Base-by-base conservation (phyloP, 2,113 vertebrate species). In the Oophaga pumilio region DNA sequence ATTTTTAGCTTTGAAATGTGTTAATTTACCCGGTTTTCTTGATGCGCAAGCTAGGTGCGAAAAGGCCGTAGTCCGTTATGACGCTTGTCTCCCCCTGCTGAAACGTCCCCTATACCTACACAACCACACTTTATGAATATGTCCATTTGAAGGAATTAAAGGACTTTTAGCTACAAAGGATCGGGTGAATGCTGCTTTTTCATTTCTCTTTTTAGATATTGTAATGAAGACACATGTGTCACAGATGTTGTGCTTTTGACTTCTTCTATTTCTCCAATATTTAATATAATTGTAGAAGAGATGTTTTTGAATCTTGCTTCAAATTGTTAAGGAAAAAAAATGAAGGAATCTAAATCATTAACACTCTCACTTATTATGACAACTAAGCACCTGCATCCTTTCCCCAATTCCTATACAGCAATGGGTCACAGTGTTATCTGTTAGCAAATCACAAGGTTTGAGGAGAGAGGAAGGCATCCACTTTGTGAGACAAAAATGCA, bases 401-500 rank as follows among this genome's bases (percentile, higher is more conserved):
- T 17, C 73, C 56, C 73, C 26, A 74, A 62, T 73, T 28, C 14
- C 50, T 77, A 43, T 15, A 33, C 33, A 43, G 57, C 80, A 56
- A 6, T 49, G 26, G 80, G 79, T 77, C 81, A 83, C 64, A n/a
- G 24, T 50, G 56, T 8, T 73, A 60, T 62, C 81, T 77, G 15
- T 52, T 64, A 82, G 59, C 14, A 71, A n/a, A 88, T 83, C 33
- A 88, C 33, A 88, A 24, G 53, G 17, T 88, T 84, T 53, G 33
- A 77, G 80, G 69, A 77, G 53, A 76, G 53, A 87, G 14, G 33
- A 20, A 66, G 87, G 52, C 66, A 66, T 83, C 79, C 43, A 69
- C 13, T 56, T 53, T 82, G 69, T 83, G 24, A 33, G 73, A 43
- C 74, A 49, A 84, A 88, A 84, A 83, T 88, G 24, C 71, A 88